Conservation (phyloP, 2,113 vertebrate species). For the Condylura cristata region DNA sequence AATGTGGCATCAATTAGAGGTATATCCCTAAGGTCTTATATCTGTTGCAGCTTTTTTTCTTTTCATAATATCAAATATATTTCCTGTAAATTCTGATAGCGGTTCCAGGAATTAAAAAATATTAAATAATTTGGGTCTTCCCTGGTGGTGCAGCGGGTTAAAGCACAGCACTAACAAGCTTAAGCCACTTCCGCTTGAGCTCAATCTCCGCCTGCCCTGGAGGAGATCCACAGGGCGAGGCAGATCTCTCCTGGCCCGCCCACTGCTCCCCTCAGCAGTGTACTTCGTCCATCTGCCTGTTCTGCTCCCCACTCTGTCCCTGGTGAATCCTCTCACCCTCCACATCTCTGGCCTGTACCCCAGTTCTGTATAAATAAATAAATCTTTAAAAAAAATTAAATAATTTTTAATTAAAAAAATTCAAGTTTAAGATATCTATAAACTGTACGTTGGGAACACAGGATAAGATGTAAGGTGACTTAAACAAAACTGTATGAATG, state of each 20-base stretch:
- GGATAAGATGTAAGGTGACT: not conserved
- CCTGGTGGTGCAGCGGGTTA: no score
- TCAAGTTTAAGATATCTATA: not conserved
- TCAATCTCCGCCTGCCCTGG: no score
- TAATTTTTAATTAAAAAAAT: conserved; percentile 85
- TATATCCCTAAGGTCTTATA: conserved; percentile 93
- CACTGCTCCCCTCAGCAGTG: no score
- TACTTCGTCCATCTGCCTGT: no score
- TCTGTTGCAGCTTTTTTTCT: conserved; percentile 89
- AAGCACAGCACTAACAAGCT: no score
- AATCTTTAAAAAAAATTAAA: conserved; percentile 92
- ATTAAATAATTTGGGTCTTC: conserved; percentile 91
- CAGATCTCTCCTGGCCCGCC: no score
- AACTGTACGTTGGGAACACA: not conserved
- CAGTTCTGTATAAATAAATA: no score
- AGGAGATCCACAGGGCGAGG: no score
- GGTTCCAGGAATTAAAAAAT: conserved; percentile 91
- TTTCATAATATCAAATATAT: conserved; percentile 94
- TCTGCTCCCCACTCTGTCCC: no score
- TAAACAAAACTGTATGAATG: not conserved
- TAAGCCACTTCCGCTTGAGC: no score
- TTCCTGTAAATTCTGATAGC: conserved; percentile 95
- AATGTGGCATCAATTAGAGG: conserved; percentile 92
- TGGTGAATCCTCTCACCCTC: no score
- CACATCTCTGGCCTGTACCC: no score